A percentile compares a stretch with the other conserved stretches of the same genome.
phyloP scores from a whole-genome alignment of 2,113 vertebrate species.

The Phalacrocorax aristotelis region DNA sequence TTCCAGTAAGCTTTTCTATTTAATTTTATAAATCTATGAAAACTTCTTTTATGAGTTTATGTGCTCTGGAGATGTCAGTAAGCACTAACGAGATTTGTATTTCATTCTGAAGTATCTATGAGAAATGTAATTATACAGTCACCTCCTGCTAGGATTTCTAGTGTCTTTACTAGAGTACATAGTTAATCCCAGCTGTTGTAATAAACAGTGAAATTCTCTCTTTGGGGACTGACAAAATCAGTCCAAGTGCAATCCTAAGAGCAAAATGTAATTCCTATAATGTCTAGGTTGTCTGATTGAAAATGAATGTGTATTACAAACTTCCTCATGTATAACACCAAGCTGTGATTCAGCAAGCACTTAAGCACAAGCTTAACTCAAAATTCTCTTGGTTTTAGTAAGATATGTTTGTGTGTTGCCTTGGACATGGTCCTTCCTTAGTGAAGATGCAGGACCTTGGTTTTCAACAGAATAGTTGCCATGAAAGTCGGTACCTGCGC shows the following conservation, averaged over 20 bases:
- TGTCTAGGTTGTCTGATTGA: neutral
- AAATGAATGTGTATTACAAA: neutral
- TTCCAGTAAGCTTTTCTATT: neutral
- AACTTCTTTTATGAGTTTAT: neutral
- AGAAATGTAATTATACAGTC: neutral
- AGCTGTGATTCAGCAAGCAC: neutral
- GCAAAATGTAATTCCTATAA: conserved; percentile 2
- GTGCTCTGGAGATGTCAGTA: neutral
- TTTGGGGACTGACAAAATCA: conserved; percentile 15
- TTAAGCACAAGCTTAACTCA: neutral
- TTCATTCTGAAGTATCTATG: neutral
- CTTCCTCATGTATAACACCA: neutral
- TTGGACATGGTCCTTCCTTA: neutral
- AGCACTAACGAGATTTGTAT: neutral
- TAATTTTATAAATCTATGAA: neutral
- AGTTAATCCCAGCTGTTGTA: neutral
- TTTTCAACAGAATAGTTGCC: neutral
- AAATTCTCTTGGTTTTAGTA: neutral
- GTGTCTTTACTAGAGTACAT: neutral
- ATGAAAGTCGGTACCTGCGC: neutral
- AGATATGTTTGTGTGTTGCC: neutral
- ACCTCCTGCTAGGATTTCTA: conserved; percentile 4
- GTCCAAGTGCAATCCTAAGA: neutral
- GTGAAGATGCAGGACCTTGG: neutral
- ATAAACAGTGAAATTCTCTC: conserved; percentile 4